Evolutionary conservation across 2,797 vertebrate species (phyloP).

Genomic region (Agapornis canus): DNA sequence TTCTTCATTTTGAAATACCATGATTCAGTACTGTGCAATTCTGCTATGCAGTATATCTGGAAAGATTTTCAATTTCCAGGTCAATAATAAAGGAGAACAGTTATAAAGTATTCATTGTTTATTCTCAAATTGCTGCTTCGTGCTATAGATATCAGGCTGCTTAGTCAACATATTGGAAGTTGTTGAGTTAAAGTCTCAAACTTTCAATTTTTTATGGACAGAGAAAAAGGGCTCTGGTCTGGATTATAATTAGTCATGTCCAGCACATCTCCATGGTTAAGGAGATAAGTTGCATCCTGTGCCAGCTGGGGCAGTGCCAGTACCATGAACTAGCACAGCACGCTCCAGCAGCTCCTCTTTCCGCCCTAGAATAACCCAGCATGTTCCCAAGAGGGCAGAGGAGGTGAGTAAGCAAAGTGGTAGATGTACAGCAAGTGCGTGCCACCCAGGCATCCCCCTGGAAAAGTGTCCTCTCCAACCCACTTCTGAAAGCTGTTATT

Average conservation of each 20-base stretch:
- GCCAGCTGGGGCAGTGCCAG: constrained; percentile 23
- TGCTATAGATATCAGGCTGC: neutral
- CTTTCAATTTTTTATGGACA: neutral
- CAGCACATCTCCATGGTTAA: neutral
- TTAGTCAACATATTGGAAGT: neutral
- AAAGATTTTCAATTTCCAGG: neutral
- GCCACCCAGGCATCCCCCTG: neutral
- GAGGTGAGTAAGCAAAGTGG: constrained; percentile 8
- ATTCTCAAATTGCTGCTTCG: neutral
- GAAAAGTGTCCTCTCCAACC: neutral
- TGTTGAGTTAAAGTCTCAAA: neutral
- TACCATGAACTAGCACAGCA: neutral
- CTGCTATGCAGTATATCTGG: neutral
- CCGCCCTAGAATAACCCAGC: neutral
- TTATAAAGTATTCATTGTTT: neutral
- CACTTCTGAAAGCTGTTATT: neutral
- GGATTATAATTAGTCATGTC: neutral
- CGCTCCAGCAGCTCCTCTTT: constrained; percentile 1
- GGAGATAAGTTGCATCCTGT: neutral
- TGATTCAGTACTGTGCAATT: neutral
- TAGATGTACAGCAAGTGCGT: neutral
- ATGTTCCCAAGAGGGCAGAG: constrained; percentile 3
- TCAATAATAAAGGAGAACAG: neutral
- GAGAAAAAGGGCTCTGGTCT: neutral
- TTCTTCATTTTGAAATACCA: neutral